Evolutionary conservation across 2,888 invertebrate species (phyloP), one percentile per base, ranked within the genome.

Genomic region (Lysandra coridon): DNA sequence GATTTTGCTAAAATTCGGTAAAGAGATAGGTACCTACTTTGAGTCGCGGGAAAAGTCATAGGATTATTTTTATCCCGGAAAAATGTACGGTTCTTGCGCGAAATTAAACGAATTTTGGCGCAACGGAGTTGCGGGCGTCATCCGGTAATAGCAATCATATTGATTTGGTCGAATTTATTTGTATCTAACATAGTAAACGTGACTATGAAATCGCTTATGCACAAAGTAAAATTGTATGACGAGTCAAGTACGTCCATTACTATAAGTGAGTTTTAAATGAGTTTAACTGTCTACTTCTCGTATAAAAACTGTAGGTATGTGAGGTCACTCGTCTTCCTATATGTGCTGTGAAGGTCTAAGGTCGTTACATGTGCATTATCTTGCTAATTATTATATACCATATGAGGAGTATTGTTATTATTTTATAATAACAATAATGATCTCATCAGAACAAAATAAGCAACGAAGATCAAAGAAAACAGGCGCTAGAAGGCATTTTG

Each of bases 291-390:
- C 33, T 69, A 69, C 23, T 69, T 69, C 69, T 69, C 14, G 69
- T 69, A 69, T 69, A 69, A 69, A 69, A 69, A 69, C 69, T 5
- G 33, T 69, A 33, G 33, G 33, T 17, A 69, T 69, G 69, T 37
- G 69, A 69, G 69, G 69, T 69, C 69, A 69, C 10, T 64, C 30
- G 69, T 69, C 69, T 17, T 69, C 33, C 69, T 69, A 69, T 37
- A 69, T 37, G 69, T 10, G 69, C 69, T 14, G 69, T 14, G 69
- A 69, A 69, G 69, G 69, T 23, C 69, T 33, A 30, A 30, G 64
- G 12, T 64, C 64, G 64, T 64, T 30, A 60, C 5, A 12, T 14
- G 12, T 33, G 69, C 69, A 69, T 33, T 69, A 69, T 69, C 69
- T 33, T 14, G 17, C 17, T 69, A 69, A 69, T 69, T 69, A 57